Evolutionary conservation across 2,888 invertebrate species (phyloP).

Genomic region (Meiosimyza platycephala): DNA sequence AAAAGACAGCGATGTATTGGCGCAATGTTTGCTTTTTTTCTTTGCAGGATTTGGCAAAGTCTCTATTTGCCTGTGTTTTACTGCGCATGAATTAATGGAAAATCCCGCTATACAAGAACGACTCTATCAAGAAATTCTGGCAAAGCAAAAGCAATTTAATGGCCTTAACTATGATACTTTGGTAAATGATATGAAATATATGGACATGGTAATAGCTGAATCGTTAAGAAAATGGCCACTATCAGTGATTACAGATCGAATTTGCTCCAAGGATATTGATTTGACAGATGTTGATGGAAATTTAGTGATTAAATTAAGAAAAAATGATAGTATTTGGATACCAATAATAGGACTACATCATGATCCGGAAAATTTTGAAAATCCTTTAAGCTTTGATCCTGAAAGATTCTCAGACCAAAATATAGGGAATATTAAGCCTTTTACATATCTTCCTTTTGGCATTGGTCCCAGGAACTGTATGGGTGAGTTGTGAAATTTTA

Average conservation of each 20-base stretch:
- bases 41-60: conserved; percentile 71
- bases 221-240: conserved; percentile 67
- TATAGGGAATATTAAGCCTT: conserved; percentile 65
- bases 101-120: conserved; percentile 70
- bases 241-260: conserved; percentile 63
- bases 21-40: conserved; percentile 70
- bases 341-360: conserved; percentile 67
- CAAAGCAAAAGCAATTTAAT: conserved; percentile 59
- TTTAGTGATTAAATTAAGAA: conserved; percentile 57
- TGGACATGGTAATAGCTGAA: conserved; percentile 73
- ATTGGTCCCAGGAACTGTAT: conserved; percentile 73
- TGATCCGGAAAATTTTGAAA: conserved; percentile 69
- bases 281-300: conserved; percentile 52
- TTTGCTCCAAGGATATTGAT: conserved; percentile 67
- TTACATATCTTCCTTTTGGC: conserved; percentile 71
- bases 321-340: conserved; percentile 65
- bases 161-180: conserved; percentile 69
- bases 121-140: conserved; percentile 69
- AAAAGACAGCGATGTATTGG: conserved; percentile 69
- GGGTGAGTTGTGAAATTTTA: conserved; percentile 58
- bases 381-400: conserved; percentile 71
- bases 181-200: conserved; percentile 69
- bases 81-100: conserved; percentile 69
- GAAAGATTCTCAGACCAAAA: conserved; percentile 71
- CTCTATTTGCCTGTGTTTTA: conserved; percentile 64